Evolutionary conservation across 1,140 invertebrate species (phyloP), one percentile per base, ranked within the genome.

Genomic region (Zelostemma sp.): DNA sequence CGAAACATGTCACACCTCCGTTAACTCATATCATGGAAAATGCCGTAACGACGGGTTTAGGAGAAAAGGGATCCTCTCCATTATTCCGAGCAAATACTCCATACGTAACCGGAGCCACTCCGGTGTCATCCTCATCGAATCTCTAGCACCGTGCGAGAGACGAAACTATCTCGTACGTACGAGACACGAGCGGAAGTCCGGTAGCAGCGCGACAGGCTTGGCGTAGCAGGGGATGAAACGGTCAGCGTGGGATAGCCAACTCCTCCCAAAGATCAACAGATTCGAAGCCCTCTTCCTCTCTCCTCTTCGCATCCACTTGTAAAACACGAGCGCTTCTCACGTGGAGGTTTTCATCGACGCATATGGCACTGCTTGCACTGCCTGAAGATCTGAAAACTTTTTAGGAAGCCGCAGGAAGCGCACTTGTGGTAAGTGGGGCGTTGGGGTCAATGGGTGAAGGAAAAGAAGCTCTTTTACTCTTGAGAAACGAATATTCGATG

Each of bases 121-220:
- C 54, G 45, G 17, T 58, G 62, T 63, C 66, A 14, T 55, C 49
- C 54, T n/a, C 35, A 47, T 9, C 51, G 53, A 50, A 50, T 60
- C 48, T 65, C 57, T 0, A 14, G 4, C 38, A 19, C 28, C 25
- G 18, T 40, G 25, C 46, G 35, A 28, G 45, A 59, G 33, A 46
- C 66, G 61, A 58, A 63, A 72, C 61, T 60, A 68, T 75, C 72
- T 58, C 12, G 25, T 53, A n/a, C n/a, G 54, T 60, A 58, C 62
- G 46, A 62, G 62, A 67, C 59, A 54, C 70, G 65, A 61, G 61
- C 79, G 79, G 79, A 80, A 63, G 79, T 80, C 79, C 79, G 76
- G 74, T 74, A 41, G 38, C n/a, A 59, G 45, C 46, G 41, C 54
- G 53, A 41, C 43, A 59, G 50, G 45, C 60, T 50, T 43, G 33